Evolutionary conservation across 1,140 invertebrate genomes (phyloP), one percentile per base, ranked within the genome.

Genomic region (Manduca sexta): DNA sequence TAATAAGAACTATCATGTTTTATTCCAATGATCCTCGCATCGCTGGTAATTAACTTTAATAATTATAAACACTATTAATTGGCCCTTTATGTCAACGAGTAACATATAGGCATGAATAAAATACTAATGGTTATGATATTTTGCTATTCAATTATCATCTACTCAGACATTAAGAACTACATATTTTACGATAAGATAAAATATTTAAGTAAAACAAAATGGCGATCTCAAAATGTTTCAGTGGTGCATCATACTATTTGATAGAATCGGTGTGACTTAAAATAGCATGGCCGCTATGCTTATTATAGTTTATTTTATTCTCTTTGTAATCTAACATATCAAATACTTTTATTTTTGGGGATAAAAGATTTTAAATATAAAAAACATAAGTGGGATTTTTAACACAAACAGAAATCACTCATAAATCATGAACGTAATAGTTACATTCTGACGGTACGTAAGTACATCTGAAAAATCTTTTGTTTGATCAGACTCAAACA

Each of bases 401-500:
- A 84, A 80, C 62, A 66, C 73, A 78, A 78, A 84, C 75, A 74
- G 43, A 66, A 69, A 59, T 69, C 74, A 76, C 64, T 69, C 72
- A 74, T 84, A 82, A 84, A 79, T 84, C 76, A 73, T 39, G 52
- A 64, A 51, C 55, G 56, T 76, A 80, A 84, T 84, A 80, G 76
- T 79, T 82, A 82, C 61, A 75, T 65, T 77, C 71, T 74, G 76
- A 76, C 66, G 69, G 54, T 67, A 52, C 54, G 69, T 69, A 70
- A 81, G 72, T 75, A 74, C 60, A 69, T 81, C 74, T 78, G 75
- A 82, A 79, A 77, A 82, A 79, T 80, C 74, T 79, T 82, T 84
- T 84, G 81, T 84, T 84, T 84, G 81, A 84, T 82, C 79, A 78
- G 66, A 80, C 68, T 82, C 57, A 73, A 76, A 83, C 79, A 82